These are phyloP conservation scores for Diachasma alloeum DNA, from an alignment of 1,140 invertebrate genomes.

Conservation along the genomic window DNA sequence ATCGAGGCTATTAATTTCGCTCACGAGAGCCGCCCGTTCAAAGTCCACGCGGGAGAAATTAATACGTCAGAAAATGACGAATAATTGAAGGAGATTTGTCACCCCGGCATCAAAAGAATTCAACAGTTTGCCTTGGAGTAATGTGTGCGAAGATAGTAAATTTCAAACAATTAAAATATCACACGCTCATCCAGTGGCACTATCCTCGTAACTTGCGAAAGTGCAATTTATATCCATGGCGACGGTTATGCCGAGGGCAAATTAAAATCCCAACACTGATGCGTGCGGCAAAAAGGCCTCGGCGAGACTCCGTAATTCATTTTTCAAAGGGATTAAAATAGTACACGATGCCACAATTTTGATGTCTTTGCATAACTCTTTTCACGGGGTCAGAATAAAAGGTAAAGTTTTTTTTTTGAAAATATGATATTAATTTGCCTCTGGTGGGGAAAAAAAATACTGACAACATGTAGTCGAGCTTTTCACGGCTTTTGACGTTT, in stretches of 20 bases:
- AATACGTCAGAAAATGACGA: background rate
- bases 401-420: background rate
- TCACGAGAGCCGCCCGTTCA: background rate
- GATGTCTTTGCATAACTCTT: constrained; percentile 7
- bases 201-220: background rate
- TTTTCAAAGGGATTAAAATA: constrained; percentile 31
- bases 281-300: background rate
- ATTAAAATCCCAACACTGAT: constrained; percentile 30
- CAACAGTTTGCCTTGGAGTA: background rate
- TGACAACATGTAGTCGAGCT: background rate
- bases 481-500: background rate
- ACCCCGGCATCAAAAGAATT: constrained; percentile 2
- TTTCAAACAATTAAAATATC: constrained; percentile 48
- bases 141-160: constrained; percentile 35
- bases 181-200: constrained; percentile 4
- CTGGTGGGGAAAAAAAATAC: background rate
- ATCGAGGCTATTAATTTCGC: background rate
- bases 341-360: constrained; percentile 14
- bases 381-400: background rate
- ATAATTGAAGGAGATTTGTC: constrained; percentile 16
- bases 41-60: background rate
- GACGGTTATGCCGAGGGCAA: constrained; percentile 15
- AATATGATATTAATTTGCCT: background rate
- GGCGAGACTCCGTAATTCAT: constrained; percentile 24
- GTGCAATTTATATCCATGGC: constrained; percentile 33